Evolutionary conservation across 2,113 vertebrate species (phyloP).

Genomic region (Butorides virescens): DNA sequence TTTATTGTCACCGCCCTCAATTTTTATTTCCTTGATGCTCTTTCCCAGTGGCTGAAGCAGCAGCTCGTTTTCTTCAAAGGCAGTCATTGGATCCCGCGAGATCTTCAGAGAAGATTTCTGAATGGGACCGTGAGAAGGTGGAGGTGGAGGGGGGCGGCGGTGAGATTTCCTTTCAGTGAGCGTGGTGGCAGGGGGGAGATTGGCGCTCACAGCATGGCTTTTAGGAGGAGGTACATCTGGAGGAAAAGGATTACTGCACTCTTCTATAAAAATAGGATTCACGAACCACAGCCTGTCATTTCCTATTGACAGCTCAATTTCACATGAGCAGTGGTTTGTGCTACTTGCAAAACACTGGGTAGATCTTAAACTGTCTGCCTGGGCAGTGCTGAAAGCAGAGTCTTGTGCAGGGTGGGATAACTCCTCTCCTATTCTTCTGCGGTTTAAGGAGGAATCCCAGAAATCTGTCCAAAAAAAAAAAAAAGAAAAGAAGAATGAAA

Average conservation of each 20-base stretch:
- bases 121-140: constrained; percentile 42
- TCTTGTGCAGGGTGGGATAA: constrained; percentile 12
- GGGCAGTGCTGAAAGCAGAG: not conserved
- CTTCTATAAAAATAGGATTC: constrained; percentile 87
- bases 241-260: constrained; percentile 62
- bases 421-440: not conserved
- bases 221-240: constrained; percentile 28
- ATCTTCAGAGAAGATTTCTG: constrained; percentile 32
- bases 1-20: not conserved
- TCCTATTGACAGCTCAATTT: constrained; percentile 79
- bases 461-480: constrained; percentile 78
- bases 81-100: not conserved
- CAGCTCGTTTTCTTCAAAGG: constrained; percentile 29
- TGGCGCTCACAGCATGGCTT: constrained; percentile 52
- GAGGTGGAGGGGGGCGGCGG: constrained; percentile 75
- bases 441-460: constrained; percentile 86
- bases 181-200: not conserved
- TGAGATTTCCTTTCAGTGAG: constrained; percentile 70
- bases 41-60: not conserved
- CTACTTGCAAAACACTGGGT: constrained; percentile 20
- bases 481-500: not conserved
- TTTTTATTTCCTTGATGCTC: constrained; percentile 42
- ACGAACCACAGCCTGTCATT: constrained; percentile 85
- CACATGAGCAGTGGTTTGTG: constrained; percentile 72
- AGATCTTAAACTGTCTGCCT: constrained; percentile 17